Evolutionary conservation across 2,113 vertebrate species (phyloP).

Genomic region (Lasiurus borealis): DNA sequence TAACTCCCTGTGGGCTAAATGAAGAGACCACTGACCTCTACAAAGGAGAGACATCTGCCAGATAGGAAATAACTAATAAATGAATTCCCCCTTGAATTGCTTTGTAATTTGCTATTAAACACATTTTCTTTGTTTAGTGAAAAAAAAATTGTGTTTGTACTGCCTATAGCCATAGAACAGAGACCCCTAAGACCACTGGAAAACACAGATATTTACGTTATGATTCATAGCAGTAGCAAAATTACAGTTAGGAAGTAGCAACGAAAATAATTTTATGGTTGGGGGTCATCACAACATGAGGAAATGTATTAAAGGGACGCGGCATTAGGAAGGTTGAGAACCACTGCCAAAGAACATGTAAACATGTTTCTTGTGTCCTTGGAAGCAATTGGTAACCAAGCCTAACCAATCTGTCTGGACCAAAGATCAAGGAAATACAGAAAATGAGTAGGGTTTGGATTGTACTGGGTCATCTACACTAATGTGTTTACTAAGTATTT

Average conservation of each 20-base stretch:
- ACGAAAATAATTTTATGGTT: too few species aligned
- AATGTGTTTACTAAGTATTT: neutral
- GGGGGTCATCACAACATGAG: too few species aligned
- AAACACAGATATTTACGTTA: too few species aligned
- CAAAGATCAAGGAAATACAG: neutral
- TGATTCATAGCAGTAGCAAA: too few species aligned
- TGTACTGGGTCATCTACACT: neutral
- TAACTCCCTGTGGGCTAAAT: neutral
- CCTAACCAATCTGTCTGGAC: neutral
- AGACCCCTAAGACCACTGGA: too few species aligned
- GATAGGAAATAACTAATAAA: neutral
- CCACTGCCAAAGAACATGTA: neutral
- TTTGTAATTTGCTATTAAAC: conserved; percentile 23
- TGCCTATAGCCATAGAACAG: neutral
- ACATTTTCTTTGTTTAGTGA: neutral
- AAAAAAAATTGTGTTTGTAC: neutral
- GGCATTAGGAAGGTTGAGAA: too few species aligned
- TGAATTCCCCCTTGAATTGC: neutral
- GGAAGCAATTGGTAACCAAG: neutral
- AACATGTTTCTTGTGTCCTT: neutral
- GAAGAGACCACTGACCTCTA: neutral
- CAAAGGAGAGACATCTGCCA: neutral
- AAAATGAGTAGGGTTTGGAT: neutral
- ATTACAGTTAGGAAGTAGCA: too few species aligned
- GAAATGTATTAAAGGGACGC: too few species aligned